phyloP scores from a whole-genome alignment of 2,888 invertebrate species.

The Volucella inflata region DNA sequence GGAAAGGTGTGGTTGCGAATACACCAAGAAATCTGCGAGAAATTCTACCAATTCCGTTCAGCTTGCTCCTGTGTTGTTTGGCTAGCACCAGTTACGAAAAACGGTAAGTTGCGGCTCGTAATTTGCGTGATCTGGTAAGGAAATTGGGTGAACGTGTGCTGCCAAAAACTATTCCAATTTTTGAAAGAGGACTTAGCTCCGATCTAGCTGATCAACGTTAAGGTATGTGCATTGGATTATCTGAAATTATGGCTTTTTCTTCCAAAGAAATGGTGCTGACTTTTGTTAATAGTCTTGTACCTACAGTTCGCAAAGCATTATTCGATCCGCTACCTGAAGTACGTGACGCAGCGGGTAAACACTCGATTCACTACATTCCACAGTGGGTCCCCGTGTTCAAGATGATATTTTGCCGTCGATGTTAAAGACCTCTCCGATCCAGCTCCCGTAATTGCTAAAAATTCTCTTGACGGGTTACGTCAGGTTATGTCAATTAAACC shows the following conservation, averaged over 20 bases:
- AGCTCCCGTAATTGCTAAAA: constrained; percentile 92
- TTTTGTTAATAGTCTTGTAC: constrained; percentile 94
- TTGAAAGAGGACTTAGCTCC: constrained; percentile 96
- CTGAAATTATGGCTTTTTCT: constrained; percentile 98
- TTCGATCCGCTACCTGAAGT: constrained; percentile 97
- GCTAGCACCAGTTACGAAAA: constrained; percentile 98
- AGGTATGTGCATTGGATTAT: constrained; percentile 98
- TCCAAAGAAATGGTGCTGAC: constrained; percentile 96
- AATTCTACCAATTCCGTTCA: constrained; percentile 97
- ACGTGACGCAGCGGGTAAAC: constrained; percentile 97
- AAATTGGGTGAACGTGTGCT: constrained; percentile 98
- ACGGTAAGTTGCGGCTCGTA: constrained; percentile 97
- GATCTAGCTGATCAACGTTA: constrained; percentile 97
- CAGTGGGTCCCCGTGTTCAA: constrained; percentile 95
- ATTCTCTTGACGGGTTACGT: constrained; percentile 96
- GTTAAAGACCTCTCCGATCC: constrained; percentile 90
- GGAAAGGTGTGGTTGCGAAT: constrained; percentile 99
- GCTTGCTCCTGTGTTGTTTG: constrained; percentile 94
- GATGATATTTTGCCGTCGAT: constrained; percentile 98
- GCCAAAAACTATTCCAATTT: constrained; percentile 98
- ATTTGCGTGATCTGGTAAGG: constrained; percentile 97
- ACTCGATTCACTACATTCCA: constrained; percentile 97
- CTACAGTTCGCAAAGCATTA: constrained; percentile 97
- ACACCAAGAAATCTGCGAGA: constrained; percentile 98
- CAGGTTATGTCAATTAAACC: constrained; percentile 99